A percentile compares a stretch with the other conserved stretches of the same genome.
Evolutionary conservation across 2,797 vertebrate species (phyloP).

Genomic region (Kryptopterus vitreolus): DNA sequence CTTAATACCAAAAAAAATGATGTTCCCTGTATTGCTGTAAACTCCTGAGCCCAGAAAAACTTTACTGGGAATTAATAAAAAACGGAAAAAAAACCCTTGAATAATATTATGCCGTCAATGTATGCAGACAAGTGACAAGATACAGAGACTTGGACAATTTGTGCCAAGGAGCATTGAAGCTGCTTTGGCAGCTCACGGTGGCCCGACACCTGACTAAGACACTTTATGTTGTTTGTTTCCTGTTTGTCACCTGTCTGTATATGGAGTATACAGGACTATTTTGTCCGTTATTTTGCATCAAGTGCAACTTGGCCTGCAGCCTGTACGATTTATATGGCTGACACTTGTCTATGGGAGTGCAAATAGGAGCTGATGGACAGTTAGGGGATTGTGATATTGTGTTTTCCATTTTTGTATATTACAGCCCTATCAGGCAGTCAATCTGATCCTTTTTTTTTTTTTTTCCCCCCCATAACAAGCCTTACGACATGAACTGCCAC

Average conservation of each 20-base stretch:
- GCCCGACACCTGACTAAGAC: slow-evolving; percentile 8
- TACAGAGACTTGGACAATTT: slow-evolving; percentile 11
- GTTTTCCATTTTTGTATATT: slow-evolving; percentile 28
- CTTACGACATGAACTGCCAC: slow-evolving; percentile 26
- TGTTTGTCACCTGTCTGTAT: slow-evolving; percentile 27
- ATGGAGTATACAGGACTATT: neutral
- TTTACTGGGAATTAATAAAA: neutral
- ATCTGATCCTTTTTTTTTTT: slow-evolving; percentile 4
- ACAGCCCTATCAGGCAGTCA: slow-evolving; percentile 26
- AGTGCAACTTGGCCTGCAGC: slow-evolving; percentile 17
- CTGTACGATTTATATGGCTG: slow-evolving; percentile 9
- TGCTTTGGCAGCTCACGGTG: neutral
- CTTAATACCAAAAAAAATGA: too few species aligned
- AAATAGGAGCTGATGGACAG: slow-evolving; percentile 28
- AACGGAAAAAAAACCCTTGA: neutral
- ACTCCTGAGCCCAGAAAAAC: neutral
- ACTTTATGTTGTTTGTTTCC: slow-evolving; percentile 13
- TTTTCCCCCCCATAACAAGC: slow-evolving; percentile 39
- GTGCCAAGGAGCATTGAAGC: neutral
- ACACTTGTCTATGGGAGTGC: neutral
- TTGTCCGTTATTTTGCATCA: slow-evolving; percentile 12
- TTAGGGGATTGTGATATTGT: slow-evolving; percentile 27
- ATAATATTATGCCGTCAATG: neutral
- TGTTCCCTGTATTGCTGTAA: neutral
- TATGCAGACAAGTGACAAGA: slow-evolving; percentile 1